Base-by-base conservation (phyloP, 2,888 invertebrate genomes). In the Halictus quadricinctus region DNA sequence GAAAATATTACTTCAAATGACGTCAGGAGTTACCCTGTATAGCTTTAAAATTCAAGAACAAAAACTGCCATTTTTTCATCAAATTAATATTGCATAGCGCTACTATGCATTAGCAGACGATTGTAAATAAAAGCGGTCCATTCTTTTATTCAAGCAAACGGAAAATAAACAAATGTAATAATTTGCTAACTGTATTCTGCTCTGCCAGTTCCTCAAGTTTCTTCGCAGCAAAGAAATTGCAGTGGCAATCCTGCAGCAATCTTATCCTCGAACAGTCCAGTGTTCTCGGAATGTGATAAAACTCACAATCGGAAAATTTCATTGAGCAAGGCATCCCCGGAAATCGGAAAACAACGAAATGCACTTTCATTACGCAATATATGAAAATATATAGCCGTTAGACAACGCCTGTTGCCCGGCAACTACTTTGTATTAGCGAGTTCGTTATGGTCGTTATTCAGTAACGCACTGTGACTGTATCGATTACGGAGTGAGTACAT, bases 391-490 rank as follows among this genome's bases (percentile, higher is more conserved):
- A 18, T 21, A 69, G 41, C 75, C 66, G 60, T 77, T 70, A 60
- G 74, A 79, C 43, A 50, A 25, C 43, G 12, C 48, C 18, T 64
- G 41, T 74, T 73, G 73, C 15, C n/a, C 5, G 64, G 36, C 12
- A 70, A 77, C 73, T 74, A 73, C 74, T 83, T 78, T 46, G 46
- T n/a, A 73, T 66, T 43, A 18, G 7, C 69, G 43, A 82, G 83
- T 88, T 88, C 83, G 83, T 88, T 88, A 83, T 54, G 76, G 78
- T 74, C 70, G 76, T 87, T 84, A 88, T 86, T 87, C 75, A 79
- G 78, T 50, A 76, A 72, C 54, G 48, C 48, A 41, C 46, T 48
- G 74, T 58, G 70, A 43, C n/a, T 78, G 60, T 79, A 66, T 83
- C 82, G 78, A 87, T 87, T 88, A 79, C 74, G 75, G 48, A 29